Conservation (phyloP, 2,888 invertebrate species). For the Biston betularia region DNA sequence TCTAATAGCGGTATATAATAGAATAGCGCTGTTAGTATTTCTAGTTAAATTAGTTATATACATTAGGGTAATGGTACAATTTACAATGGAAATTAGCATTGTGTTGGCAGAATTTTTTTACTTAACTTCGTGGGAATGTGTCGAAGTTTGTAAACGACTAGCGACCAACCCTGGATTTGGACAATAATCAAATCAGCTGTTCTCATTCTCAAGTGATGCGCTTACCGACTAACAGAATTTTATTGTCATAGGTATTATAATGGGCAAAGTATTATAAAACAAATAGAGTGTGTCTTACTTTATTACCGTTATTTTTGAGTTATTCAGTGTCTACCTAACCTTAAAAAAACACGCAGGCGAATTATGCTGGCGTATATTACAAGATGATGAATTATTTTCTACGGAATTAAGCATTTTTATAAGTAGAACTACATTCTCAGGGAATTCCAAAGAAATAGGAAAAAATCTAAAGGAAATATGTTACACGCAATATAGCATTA, state of each 20-base stretch:
- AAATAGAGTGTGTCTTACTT: no score
- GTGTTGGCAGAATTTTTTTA: no score
- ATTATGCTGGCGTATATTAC: slow-evolving; percentile 30
- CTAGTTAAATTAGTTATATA: no score
- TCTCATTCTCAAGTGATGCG: no score
- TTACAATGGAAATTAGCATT: background rate
- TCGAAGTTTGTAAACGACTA: no score
- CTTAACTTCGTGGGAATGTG: no score
- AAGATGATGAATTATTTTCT: slow-evolving; percentile 34
- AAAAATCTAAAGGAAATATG: background rate
- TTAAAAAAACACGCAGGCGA: slow-evolving; percentile 28
- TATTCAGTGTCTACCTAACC: slow-evolving; percentile 4
- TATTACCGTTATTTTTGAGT: slow-evolving; percentile 7
- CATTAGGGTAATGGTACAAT: background rate
- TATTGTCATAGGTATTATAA: no score
- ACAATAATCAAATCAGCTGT: no score
- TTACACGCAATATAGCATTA: background rate
- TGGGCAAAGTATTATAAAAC: no score
- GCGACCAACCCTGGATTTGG: no score
- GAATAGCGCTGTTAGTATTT: background rate
- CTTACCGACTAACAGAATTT: no score
- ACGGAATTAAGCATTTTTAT: slow-evolving; percentile 16
- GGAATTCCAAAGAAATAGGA: background rate
- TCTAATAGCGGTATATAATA: background rate
- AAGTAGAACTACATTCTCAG: slow-evolving; percentile 6